phyloP scores from a whole-genome alignment of 2,888 invertebrate species.

The Carterocephalus palaemon region DNA sequence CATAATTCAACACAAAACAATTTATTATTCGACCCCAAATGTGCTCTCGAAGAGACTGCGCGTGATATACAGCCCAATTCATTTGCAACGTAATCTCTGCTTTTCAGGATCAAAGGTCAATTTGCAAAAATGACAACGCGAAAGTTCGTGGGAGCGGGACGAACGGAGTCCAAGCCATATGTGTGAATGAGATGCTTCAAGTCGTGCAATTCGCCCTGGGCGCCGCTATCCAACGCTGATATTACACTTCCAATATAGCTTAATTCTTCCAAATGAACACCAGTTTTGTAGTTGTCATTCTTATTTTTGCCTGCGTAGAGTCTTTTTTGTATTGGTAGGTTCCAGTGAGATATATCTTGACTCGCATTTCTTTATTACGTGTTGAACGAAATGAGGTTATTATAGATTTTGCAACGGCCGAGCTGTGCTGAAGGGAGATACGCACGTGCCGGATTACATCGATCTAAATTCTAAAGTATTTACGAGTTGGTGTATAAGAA shows the following conservation, averaged over 20 bases:
- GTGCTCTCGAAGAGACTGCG: slow-evolving; percentile 41
- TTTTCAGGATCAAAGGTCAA: slow-evolving; percentile 66
- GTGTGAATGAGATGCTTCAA: slow-evolving; percentile 39
- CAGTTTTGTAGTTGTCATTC: slow-evolving; percentile 34
- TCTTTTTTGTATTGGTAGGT: slow-evolving; percentile 30
- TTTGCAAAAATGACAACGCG: slow-evolving; percentile 71
- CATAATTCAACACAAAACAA: too few relatives aligned
- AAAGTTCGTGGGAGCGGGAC: slow-evolving; percentile 38
- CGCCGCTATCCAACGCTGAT: slow-evolving; percentile 61
- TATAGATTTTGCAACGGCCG: slow-evolving; percentile 44
- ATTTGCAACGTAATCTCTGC: slow-evolving; percentile 62
- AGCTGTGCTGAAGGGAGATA: slow-evolving; percentile 8
- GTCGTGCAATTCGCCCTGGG: slow-evolving; percentile 54
- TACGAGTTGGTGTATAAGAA: too few relatives aligned
- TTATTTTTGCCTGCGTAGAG: slow-evolving; percentile 40
- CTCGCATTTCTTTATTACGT: slow-evolving; percentile 62
- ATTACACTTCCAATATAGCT: slow-evolving; percentile 51
- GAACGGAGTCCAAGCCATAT: slow-evolving; percentile 28
- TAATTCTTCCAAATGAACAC: slow-evolving; percentile 39
- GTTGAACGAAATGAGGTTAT: slow-evolving; percentile 62
- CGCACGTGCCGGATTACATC: neutral
- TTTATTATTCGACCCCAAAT: slow-evolving; percentile 2
- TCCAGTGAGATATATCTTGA: slow-evolving; percentile 1
- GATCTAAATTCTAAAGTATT: too few relatives aligned
- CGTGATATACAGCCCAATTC: slow-evolving; percentile 45